Evolutionary conservation across 2,888 invertebrate genomes (phyloP).

Genomic region (Lasioglossum marginatum): DNA sequence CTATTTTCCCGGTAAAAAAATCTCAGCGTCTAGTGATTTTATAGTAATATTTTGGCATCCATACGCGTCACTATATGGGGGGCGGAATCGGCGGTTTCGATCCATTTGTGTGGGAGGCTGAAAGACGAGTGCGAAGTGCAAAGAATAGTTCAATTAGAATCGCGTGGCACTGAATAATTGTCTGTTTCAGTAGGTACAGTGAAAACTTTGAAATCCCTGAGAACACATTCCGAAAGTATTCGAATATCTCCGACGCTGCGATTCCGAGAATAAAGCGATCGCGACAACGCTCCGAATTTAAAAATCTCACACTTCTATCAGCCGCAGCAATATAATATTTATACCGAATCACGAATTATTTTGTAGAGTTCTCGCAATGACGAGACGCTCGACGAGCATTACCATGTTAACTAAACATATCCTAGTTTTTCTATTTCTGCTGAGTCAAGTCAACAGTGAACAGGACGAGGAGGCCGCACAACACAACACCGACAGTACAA

Average conservation of each 20-base stretch:
- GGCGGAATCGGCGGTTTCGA: slow-evolving; percentile 72
- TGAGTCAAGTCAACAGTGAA: slow-evolving; percentile 69
- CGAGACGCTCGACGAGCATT: background rate
- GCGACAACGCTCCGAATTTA: slow-evolving; percentile 15
- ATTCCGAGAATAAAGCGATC: background rate
- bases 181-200: background rate
- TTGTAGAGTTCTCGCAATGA: slow-evolving; percentile 36
- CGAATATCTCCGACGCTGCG: background rate
- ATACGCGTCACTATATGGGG: slow-evolving; percentile 47
- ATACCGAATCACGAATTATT: slow-evolving; percentile 19
- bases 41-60: slow-evolving; percentile 20
- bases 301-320: slow-evolving; percentile 1
- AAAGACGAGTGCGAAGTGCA: slow-evolving; percentile 15
- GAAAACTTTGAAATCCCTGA: background rate
- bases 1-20: background rate
- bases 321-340: slow-evolving; percentile 17
- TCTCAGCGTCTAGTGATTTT: slow-evolving; percentile 10
- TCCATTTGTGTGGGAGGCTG: slow-evolving; percentile 56
- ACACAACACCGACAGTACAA: too few species aligned
- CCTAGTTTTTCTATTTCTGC: slow-evolving; percentile 65
- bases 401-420: slow-evolving; percentile 64
- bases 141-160: slow-evolving; percentile 24
- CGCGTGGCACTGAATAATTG: background rate
- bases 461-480: slow-evolving; percentile 78
- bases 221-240: background rate